Conservation (phyloP, 2,797 vertebrate genomes). For the Octomys mimax region DNA sequence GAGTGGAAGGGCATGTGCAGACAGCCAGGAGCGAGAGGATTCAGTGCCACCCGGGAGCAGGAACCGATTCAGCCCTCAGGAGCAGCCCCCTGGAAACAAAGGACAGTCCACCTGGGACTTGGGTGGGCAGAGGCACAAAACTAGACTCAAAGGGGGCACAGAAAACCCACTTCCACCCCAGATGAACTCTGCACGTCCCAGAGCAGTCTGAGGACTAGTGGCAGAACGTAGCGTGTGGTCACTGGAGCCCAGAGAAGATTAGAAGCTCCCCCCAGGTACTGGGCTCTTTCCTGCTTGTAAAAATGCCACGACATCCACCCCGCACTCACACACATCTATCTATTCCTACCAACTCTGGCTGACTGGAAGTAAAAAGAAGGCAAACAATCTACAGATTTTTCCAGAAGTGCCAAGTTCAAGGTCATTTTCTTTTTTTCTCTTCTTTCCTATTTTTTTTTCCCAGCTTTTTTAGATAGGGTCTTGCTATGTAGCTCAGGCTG, state of each 20-base stretch:
- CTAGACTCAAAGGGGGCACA: not conserved
- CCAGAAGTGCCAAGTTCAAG: not conserved
- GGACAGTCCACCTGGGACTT: not conserved
- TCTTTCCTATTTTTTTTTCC: too few relatives aligned
- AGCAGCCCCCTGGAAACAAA: not conserved
- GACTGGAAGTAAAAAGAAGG: constrained; percentile 2
- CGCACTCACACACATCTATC: not conserved
- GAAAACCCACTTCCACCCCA: not conserved
- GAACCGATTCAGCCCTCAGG: not conserved
- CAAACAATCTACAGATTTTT: not conserved
- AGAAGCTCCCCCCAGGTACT: not conserved
- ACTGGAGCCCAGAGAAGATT: not conserved
- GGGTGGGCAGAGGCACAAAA: not conserved
- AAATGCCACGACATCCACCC: not conserved
- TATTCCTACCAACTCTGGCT: not conserved
- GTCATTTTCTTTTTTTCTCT: not conserved
- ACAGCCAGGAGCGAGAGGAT: not conserved
- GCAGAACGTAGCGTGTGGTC: too few relatives aligned
- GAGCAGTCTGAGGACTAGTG: not conserved
- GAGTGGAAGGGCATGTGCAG: not conserved
- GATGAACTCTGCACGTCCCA: not conserved
- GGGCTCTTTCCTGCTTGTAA: not conserved
- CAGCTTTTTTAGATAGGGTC: too few relatives aligned
- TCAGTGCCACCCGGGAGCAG: not conserved
- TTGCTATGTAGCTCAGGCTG: too few relatives aligned